phyloP scores from a whole-genome alignment of 2,888 invertebrate species.

The Loripinus fragilis region DNA sequence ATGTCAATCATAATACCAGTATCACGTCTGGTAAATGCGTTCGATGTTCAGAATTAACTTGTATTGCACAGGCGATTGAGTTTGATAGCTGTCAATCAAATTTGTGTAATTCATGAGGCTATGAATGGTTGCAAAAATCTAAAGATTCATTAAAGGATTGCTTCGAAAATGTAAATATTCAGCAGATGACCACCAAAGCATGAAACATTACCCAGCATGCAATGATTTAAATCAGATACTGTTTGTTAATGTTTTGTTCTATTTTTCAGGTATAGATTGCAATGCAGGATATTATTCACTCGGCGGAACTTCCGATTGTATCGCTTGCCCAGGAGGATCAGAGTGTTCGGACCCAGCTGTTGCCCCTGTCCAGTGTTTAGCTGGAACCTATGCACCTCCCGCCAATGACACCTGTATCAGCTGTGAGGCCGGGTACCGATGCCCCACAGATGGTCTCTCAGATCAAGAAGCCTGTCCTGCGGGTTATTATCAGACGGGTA shows the following conservation, averaged over 20 bases:
- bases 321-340: constrained; percentile 77
- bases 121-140: too few species aligned
- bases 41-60: too few species aligned
- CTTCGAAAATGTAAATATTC: too few species aligned
- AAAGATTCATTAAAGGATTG: too few species aligned
- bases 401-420: constrained; percentile 61
- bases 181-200: too few species aligned
- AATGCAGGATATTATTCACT: constrained; percentile 74
- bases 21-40: too few species aligned
- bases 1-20: too few species aligned
- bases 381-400: constrained; percentile 68
- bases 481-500: constrained; percentile 72
- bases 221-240: neutral
- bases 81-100: too few species aligned
- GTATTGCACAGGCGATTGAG: too few species aligned
- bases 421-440: constrained; percentile 75
- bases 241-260: neutral
- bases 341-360: constrained; percentile 63
- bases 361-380: constrained; percentile 60
- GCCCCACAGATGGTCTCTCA: constrained; percentile 66
- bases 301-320: constrained; percentile 68
- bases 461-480: constrained; percentile 69
- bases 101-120: too few species aligned
- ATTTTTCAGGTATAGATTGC: constrained; percentile 65
- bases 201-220: too few species aligned